These are phyloP conservation scores for Pteria penguin DNA, from an alignment of 2,888 invertebrate species.

Conservation along the genomic window DNA sequence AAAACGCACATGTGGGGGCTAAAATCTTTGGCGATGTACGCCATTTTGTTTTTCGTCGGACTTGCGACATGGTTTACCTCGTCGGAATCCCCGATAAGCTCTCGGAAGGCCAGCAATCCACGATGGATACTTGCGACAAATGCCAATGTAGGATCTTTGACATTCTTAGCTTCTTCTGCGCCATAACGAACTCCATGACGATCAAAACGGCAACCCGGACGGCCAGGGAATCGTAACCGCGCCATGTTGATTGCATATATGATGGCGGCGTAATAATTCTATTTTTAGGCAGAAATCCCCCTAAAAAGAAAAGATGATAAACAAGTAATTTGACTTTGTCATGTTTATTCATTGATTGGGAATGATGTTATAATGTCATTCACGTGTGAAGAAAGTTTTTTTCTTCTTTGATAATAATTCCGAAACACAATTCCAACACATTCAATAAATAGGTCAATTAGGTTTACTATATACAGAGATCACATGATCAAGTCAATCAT, in stretches of 20 bases:
- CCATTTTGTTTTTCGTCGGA: constrained; percentile 44
- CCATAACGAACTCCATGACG: constrained; percentile 71
- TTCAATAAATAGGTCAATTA: too few relatives aligned
- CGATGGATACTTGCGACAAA: constrained; percentile 74
- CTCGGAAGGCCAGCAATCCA: constrained; percentile 72
- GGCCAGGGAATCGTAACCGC: constrained; percentile 79
- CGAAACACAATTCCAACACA: too few relatives aligned
- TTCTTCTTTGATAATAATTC: too few relatives aligned
- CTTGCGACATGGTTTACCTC: constrained; percentile 68
- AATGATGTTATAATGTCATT: too few relatives aligned
- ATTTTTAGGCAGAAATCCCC: not conserved
- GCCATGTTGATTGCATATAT: constrained; percentile 74
- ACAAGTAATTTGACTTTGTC: too few relatives aligned
- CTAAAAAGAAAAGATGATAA: too few relatives aligned
- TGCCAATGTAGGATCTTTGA: constrained; percentile 70
- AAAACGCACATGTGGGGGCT: not conserved
- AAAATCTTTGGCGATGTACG: constrained; percentile 4
- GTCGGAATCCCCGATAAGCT: constrained; percentile 77
- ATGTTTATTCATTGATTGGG: too few relatives aligned
- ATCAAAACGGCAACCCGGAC: constrained; percentile 78
- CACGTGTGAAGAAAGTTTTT: too few relatives aligned
- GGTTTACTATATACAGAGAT: too few relatives aligned
- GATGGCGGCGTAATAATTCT: constrained; percentile 10
- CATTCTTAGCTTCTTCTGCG: constrained; percentile 72
- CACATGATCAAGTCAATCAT: too few relatives aligned